Conservation (phyloP, 2,888 invertebrate genomes). For the Brachynemurus nebulosus region DNA sequence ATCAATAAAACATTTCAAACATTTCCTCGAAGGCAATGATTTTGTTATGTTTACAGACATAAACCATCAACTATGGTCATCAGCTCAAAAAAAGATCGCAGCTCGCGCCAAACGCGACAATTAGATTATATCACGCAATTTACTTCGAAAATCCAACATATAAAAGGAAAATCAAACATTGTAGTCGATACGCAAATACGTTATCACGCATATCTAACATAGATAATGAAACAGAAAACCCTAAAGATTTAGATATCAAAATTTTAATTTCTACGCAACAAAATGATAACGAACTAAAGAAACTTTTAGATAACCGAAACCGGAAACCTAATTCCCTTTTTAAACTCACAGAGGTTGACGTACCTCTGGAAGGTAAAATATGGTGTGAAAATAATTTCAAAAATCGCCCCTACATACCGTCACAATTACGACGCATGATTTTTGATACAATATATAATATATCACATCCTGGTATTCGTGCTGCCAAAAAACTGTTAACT, state of each 20-base stretch:
- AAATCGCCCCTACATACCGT: conserved; percentile 18
- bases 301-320: neutral
- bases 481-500: conserved; percentile 17
- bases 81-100: neutral
- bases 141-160: conserved; percentile 2
- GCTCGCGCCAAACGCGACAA: conserved; percentile 3
- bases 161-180: conserved; percentile 1
- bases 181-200: conserved; percentile 6
- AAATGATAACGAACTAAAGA: neutral
- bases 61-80: neutral
- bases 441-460: conserved; percentile 12
- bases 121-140: conserved; percentile 7
- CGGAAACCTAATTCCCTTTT: neutral
- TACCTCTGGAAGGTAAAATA: neutral
- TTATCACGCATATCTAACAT: conserved; percentile 3
- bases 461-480: conserved; percentile 15
- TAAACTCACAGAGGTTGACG: neutral
- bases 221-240: neutral
- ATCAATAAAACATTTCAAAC: conserved; percentile 4
- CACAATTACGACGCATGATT: conserved; percentile 13
- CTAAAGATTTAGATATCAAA: neutral
- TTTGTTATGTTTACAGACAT: too few species aligned
- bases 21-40: too few species aligned
- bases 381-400: conserved; percentile 11
- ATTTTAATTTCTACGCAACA: neutral